These are phyloP conservation scores for Heterodera schachtii DNA, from an alignment of 1,140 invertebrate species.

Conservation along the genomic window DNA sequence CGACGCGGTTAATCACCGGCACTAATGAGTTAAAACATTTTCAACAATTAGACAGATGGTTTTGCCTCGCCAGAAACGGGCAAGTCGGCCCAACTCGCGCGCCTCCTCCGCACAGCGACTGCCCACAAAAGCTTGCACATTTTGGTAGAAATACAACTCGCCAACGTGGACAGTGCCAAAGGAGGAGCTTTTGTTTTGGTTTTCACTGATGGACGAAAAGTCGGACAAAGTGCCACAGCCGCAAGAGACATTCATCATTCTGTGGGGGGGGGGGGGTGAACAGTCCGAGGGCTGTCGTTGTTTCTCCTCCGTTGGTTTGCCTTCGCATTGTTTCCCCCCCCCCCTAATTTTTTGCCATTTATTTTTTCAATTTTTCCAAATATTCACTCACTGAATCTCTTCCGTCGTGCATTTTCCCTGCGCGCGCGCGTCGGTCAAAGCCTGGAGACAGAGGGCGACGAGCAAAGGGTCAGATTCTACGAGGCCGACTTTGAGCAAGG, in stretches of 20 bases:
- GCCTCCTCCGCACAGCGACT: conserved; percentile 47
- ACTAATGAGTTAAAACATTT: conserved; percentile 8
- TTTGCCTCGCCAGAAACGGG: conserved; percentile 48
- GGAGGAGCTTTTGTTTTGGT: conserved; percentile 12
- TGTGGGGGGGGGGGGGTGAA: background rate
- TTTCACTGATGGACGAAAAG: conserved; percentile 9
- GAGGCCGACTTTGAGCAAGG: conserved; percentile 29
- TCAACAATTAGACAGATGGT: background rate
- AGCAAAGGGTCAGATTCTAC: conserved; percentile 43
- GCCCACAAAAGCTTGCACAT: conserved; percentile 43
- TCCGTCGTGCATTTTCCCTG: conserved; percentile 36
- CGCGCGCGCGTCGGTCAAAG: conserved; percentile 39
- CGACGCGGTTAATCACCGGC: conserved; percentile 47
- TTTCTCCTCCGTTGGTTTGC: too few relatives aligned
- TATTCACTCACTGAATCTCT: conserved; percentile 28
- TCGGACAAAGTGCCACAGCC: conserved; percentile 10
- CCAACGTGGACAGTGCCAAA: conserved; percentile 4
- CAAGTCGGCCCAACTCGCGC: conserved; percentile 45
- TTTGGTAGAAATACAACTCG: conserved; percentile 41
- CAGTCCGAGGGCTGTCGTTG: too few relatives aligned
- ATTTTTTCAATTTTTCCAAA: background rate
- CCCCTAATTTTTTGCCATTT: too few relatives aligned
- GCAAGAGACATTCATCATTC: conserved; percentile 37
- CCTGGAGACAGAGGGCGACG: conserved; percentile 33
- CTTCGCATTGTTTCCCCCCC: too few relatives aligned